phyloP scores from a whole-genome alignment of 2,797 vertebrate genomes.

The Gymnoscopelus braueri region DNA sequence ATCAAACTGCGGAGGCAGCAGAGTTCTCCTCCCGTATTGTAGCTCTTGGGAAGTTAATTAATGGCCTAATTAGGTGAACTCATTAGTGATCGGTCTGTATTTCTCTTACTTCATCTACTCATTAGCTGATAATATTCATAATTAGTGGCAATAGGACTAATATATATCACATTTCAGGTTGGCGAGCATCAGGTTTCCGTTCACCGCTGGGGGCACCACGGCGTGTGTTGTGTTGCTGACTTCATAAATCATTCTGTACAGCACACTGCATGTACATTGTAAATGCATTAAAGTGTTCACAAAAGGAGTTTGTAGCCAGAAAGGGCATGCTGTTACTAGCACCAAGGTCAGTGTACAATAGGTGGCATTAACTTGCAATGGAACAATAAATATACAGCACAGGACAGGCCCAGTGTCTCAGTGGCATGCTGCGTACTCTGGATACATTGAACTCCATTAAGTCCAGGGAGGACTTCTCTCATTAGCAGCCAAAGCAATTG shows the following conservation, averaged over 20 bases:
- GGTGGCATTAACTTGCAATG: conserved; percentile 15
- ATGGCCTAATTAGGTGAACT: conserved; percentile 73
- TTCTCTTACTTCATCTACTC: conserved; percentile 74
- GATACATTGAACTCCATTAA: conserved; percentile 1
- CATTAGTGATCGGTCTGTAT: conserved; percentile 70
- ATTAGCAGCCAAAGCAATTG: conserved; percentile 41
- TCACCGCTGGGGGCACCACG: conserved; percentile 18
- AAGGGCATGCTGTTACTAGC: not conserved
- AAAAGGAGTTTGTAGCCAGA: not conserved
- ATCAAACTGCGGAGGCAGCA: conserved; percentile 57
- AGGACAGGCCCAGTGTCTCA: not conserved
- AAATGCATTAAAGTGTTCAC: conserved; percentile 27
- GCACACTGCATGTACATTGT: too few species aligned
- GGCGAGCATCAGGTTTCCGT: conserved; percentile 29
- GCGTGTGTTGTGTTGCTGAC: conserved; percentile 34
- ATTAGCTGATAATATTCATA: conserved; percentile 76
- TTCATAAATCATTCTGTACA: conserved; percentile 31
- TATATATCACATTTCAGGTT: conserved; percentile 51
- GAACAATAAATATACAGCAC: conserved; percentile 37
- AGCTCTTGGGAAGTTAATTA: conserved; percentile 72
- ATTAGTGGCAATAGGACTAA: conserved; percentile 66
- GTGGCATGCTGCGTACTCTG: not conserved
- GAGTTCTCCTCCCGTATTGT: conserved; percentile 41
- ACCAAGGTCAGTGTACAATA: conserved; percentile 17
- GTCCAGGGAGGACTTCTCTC: conserved; percentile 24